These are phyloP conservation scores for Amyelois transitella DNA, from an alignment of 1,140 invertebrate species.

Conservation along the genomic window DNA sequence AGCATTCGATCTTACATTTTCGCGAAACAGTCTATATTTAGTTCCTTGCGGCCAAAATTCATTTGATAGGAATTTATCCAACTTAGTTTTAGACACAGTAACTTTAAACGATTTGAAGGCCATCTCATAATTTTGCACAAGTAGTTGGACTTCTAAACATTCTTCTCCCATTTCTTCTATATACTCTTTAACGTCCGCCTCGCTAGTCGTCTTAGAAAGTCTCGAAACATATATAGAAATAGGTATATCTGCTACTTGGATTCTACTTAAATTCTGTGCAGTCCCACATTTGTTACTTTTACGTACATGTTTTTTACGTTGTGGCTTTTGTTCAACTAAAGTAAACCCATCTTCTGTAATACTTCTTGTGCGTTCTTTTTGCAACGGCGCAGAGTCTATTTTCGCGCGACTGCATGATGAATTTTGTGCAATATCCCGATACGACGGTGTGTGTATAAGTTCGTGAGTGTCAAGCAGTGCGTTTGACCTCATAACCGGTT, in stretches of 20 bases:
- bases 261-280: neutral
- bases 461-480: too few species aligned
- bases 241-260: neutral
- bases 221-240: conserved; percentile 6
- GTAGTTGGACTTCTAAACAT: neutral
- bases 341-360: neutral
- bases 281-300: conserved; percentile 1
- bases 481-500: too few species aligned
- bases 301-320: neutral
- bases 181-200: neutral
- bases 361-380: neutral
- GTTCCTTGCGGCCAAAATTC: conserved; percentile 10
- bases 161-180: conserved; percentile 5
- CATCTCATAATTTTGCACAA: conserved; percentile 1
- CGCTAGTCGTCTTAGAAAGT: neutral
- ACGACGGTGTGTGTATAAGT: too few species aligned
- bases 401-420: too few species aligned
- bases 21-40: conserved; percentile 3
- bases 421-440: too few species aligned
- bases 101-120: conserved; percentile 9
- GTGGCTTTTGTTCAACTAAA: neutral
- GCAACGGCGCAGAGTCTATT: too few species aligned
- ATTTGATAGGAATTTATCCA: conserved; percentile 1
- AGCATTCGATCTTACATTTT: neutral
- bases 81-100: neutral